These are phyloP conservation scores for Saturnia japonica DNA, from an alignment of 2,888 invertebrate species.

Conservation along the genomic window DNA sequence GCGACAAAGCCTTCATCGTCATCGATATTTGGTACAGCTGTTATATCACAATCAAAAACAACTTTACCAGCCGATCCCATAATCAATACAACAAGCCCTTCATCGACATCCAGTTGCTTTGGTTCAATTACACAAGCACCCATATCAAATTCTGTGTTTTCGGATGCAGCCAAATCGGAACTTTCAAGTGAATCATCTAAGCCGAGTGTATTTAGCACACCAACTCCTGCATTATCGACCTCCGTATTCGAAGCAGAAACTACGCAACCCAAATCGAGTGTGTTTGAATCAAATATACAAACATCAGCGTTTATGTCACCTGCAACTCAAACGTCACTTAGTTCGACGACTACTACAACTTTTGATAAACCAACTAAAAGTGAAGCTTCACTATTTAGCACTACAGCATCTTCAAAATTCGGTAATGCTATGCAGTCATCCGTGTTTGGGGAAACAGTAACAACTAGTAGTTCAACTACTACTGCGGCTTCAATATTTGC, in stretches of 20 bases:
- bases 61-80: constrained; percentile 35
- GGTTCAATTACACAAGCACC: constrained; percentile 33
- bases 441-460: constrained; percentile 34
- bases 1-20: constrained; percentile 39
- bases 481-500: constrained; percentile 40
- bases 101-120: constrained; percentile 29
- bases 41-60: constrained; percentile 30
- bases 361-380: constrained; percentile 42
- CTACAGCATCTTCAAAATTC: constrained; percentile 40
- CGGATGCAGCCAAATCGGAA: constrained; percentile 32
- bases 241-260: constrained; percentile 37
- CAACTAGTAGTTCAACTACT: constrained; percentile 28
- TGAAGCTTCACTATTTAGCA: constrained; percentile 47
- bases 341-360: constrained; percentile 36
- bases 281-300: constrained; percentile 18
- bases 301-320: constrained; percentile 37
- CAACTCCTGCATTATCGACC: constrained; percentile 39
- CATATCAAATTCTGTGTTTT: constrained; percentile 35
- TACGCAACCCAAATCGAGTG: constrained; percentile 26
- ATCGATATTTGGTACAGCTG: constrained; percentile 49
- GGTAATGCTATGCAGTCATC: constrained; percentile 35
- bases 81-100: constrained; percentile 32
- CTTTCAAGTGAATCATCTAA: constrained; percentile 34
- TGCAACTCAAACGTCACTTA: constrained; percentile 37
- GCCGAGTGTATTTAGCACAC: constrained; percentile 40